Conservation (phyloP, 2,797 vertebrate genomes). For the Coreius guichenoti region DNA sequence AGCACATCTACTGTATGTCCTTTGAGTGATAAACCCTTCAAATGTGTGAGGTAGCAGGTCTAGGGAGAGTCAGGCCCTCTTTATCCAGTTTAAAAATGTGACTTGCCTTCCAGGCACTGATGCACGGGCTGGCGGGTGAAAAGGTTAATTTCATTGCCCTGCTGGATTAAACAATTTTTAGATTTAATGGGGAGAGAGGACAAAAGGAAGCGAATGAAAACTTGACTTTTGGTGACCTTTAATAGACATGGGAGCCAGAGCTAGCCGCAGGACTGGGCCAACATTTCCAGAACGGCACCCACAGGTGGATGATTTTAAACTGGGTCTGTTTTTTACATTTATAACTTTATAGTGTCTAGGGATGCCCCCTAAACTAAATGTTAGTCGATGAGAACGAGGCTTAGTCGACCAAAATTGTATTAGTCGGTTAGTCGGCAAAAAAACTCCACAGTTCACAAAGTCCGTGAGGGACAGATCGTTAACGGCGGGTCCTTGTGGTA, state of each 20-base stretch:
- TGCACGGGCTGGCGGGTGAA: slow-evolving; percentile 57
- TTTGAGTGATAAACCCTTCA: slow-evolving; percentile 16
- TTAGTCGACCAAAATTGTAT: neutral
- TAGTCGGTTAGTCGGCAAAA: neutral
- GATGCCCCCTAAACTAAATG: neutral
- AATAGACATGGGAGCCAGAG: slow-evolving; percentile 39
- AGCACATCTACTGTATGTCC: neutral
- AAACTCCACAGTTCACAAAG: neutral
- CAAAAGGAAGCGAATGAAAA: slow-evolving; percentile 55
- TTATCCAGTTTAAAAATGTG: slow-evolving; percentile 49
- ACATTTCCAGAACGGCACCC: neutral
- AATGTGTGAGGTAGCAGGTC: slow-evolving; percentile 43
- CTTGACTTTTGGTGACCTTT: slow-evolving; percentile 58
- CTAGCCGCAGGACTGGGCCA: neutral
- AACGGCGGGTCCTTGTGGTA: too few relatives aligned
- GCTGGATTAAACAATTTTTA: slow-evolving; percentile 65
- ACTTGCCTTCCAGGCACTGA: slow-evolving; percentile 60
- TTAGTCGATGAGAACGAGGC: neutral
- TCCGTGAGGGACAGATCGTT: too few relatives aligned
- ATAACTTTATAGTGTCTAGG: neutral
- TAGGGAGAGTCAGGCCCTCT: slow-evolving; percentile 32
- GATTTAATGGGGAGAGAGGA: slow-evolving; percentile 64
- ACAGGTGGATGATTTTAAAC: slow-evolving; percentile 4
- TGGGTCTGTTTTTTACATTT: slow-evolving; percentile 12
- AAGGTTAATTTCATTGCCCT: slow-evolving; percentile 74